A percentile compares a stretch with the other conserved stretches of the same genome.
phyloP scores from a whole-genome alignment of 2,113 vertebrate species.

The Tragelaphus imberbis region DNA sequence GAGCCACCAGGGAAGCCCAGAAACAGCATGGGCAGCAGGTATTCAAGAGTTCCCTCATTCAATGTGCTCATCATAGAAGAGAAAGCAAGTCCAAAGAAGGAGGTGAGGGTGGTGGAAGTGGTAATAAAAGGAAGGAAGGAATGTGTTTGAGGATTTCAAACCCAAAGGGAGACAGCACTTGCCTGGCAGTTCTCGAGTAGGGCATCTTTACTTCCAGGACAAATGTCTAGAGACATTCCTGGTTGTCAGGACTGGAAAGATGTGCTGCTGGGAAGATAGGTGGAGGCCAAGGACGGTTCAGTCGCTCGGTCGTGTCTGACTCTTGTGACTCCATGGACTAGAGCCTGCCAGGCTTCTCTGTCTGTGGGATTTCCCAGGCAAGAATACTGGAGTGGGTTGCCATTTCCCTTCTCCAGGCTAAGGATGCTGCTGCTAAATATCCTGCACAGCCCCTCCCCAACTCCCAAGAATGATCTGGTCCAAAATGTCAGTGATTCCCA shows the following conservation, averaged over 20 bases:
- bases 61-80: not conserved
- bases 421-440: not conserved
- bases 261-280: fast-evolving
- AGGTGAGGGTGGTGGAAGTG: not conserved
- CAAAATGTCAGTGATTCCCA: not conserved
- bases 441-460: not conserved
- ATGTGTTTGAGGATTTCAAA: not conserved
- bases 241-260: not conserved
- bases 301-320: not conserved
- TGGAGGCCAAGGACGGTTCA: not conserved
- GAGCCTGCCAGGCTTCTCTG: not conserved
- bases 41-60: not conserved
- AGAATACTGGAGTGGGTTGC: not conserved
- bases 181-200: not conserved
- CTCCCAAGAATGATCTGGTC: not conserved
- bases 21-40: not conserved
- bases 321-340: not conserved
- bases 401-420: not conserved
- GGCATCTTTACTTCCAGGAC: not conserved
- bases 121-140: not conserved
- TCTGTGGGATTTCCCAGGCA: not conserved
- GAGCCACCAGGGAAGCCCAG: not conserved
- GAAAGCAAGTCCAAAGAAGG: not conserved
- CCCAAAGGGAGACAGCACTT: fast-evolving
- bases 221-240: not conserved